These are phyloP conservation scores for Aldabrachelys gigantea DNA, from an alignment of 2,113 vertebrate genomes.

Conservation along the genomic window DNA sequence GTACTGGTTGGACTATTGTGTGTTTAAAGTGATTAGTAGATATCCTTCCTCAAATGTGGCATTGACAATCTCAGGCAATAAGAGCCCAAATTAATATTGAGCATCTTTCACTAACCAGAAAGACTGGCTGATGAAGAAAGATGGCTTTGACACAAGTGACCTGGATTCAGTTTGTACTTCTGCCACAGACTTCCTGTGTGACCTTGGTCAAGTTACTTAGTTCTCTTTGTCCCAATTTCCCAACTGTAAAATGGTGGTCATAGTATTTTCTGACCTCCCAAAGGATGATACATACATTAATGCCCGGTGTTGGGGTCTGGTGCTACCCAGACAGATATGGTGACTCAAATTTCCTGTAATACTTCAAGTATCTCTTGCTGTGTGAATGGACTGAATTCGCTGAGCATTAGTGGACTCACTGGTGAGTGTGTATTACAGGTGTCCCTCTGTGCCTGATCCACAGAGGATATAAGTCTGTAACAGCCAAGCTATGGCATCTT, in stretches of 20 bases:
- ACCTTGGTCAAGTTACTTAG: too few species aligned
- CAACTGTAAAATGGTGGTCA: too few species aligned
- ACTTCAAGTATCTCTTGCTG: background rate
- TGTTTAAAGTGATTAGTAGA: background rate
- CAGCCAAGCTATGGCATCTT: fast-evolving
- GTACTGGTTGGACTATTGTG: background rate
- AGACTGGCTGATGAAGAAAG: background rate
- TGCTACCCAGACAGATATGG: too few species aligned
- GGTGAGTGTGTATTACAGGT: too few species aligned
- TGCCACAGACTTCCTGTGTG: too few species aligned
- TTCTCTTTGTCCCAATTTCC: too few species aligned
- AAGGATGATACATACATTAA: fast-evolving
- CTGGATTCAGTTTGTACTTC: too few species aligned
- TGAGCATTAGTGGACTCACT: fast-evolving
- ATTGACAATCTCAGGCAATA: background rate
- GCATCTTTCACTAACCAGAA: background rate
- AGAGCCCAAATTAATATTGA: background rate
- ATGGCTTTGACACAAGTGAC: too few species aligned
- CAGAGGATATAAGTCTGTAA: background rate
- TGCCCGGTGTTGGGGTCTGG: too few species aligned
- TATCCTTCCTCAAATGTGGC: background rate
- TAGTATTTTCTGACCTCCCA: fast-evolving
- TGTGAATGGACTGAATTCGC: background rate
- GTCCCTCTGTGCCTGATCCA: too few species aligned
- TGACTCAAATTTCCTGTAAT: fast-evolving